phyloP scores from a whole-genome alignment of 2,113 vertebrate genomes.

The Platichthys stellatus region DNA sequence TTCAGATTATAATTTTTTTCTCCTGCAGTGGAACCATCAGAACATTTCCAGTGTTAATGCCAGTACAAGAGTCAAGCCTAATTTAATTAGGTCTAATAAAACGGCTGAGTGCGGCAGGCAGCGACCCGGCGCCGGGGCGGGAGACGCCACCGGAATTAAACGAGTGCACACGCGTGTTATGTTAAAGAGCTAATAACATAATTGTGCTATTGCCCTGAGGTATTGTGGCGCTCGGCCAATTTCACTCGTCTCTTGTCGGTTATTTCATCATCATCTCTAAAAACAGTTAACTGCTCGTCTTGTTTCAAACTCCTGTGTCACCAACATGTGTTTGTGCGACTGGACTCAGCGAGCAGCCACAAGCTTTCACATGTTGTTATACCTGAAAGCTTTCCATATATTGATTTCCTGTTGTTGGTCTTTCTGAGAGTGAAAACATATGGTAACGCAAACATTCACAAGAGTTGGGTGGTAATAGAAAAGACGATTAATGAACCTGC shows the following conservation, averaged over 20 bases:
- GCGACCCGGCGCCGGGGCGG: slow-evolving; percentile 54
- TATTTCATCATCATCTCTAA: background rate
- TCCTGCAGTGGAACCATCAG: too few species aligned
- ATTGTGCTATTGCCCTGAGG: slow-evolving; percentile 29
- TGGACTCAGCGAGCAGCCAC: background rate
- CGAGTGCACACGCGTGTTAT: slow-evolving; percentile 47
- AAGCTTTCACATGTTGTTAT: too few species aligned
- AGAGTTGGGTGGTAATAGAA: too few species aligned
- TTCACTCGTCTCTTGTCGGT: background rate
- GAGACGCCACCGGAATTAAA: slow-evolving; percentile 66
- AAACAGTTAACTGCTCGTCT: background rate
- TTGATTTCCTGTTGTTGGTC: too few species aligned
- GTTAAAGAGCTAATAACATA: slow-evolving; percentile 76
- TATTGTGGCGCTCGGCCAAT: background rate
- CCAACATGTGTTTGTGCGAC: background rate
- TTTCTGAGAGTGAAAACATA: too few species aligned
- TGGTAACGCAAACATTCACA: too few species aligned
- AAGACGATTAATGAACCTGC: too few species aligned
- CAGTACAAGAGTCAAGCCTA: slow-evolving; percentile 10
- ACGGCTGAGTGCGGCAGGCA: slow-evolving; percentile 73
- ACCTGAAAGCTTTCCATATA: too few species aligned
- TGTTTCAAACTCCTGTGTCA: background rate
- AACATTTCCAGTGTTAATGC: too few species aligned
- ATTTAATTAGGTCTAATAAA: slow-evolving; percentile 80
- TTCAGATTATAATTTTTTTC: too few species aligned